Conservation (phyloP, 2,797 vertebrate genomes). For the Rhynchotus rufescens region DNA sequence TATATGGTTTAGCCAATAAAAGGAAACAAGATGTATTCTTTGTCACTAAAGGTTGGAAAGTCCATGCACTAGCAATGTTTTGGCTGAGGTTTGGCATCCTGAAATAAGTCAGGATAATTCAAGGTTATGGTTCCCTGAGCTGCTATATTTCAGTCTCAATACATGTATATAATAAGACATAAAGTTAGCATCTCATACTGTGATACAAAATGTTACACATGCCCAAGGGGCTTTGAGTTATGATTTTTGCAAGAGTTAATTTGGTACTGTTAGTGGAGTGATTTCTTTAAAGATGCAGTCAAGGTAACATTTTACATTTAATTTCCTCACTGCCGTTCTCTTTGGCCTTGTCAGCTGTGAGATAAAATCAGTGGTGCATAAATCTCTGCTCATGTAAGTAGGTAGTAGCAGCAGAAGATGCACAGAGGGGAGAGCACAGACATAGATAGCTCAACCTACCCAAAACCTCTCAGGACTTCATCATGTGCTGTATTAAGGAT, state of each 20-base stretch:
- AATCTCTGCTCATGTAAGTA: conserved; percentile 1
- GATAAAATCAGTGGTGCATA: conserved; percentile 30
- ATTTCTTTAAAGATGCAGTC: conserved; percentile 32
- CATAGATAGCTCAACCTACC: not conserved
- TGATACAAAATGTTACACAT: conserved; percentile 7
- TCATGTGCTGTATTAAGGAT: not conserved
- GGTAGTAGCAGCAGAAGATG: not conserved
- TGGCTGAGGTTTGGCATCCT: not conserved
- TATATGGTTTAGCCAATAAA: not conserved
- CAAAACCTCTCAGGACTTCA: not conserved
- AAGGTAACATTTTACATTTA: conserved; percentile 46
- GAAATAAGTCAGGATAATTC: conserved; percentile 40
- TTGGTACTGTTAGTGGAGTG: conserved; percentile 22
- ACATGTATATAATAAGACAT: not conserved
- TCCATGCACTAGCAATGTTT: not conserved
- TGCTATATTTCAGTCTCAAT: conserved; percentile 6
- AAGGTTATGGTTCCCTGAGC: conserved; percentile 34
- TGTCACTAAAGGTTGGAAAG: not conserved
- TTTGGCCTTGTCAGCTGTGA: conserved; percentile 31
- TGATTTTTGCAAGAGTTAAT: conserved; percentile 40
- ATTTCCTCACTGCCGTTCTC: not conserved
- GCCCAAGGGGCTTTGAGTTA: conserved; percentile 15
- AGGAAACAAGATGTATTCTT: not conserved
- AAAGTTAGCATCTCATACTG: not conserved
- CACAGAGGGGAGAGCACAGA: not conserved